Conservation (phyloP, 2,113 vertebrate species). For the Sinocyclocheilus rhinocerous region DNA sequence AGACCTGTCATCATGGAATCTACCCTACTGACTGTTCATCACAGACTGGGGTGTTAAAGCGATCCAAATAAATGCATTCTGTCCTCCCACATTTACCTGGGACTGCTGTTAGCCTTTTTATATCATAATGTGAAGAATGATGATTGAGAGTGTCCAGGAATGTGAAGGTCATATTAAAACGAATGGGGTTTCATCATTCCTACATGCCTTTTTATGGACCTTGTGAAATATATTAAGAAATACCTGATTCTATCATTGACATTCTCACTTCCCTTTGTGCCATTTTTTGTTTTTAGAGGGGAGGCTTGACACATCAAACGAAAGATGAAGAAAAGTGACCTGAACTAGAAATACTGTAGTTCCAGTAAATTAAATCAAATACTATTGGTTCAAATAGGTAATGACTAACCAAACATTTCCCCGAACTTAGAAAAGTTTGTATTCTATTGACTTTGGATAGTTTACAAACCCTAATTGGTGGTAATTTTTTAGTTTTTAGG, state of each 20-base stretch:
- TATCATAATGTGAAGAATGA: neutral
- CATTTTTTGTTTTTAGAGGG: neutral
- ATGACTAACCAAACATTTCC: too few species aligned
- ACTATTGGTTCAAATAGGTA: neutral
- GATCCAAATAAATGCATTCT: neutral
- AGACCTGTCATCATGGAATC: conserved; percentile 16
- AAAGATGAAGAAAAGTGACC: neutral
- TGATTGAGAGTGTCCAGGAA: conserved; percentile 9
- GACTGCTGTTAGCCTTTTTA: neutral
- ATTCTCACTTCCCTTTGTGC: neutral
- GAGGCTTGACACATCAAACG: neutral
- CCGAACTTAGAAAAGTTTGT: neutral
- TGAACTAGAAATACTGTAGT: neutral
- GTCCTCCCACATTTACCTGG: conserved; percentile 30
- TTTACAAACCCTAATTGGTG: too few species aligned
- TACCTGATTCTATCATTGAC: neutral
- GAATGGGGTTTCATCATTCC: neutral
- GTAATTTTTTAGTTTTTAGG: neutral
- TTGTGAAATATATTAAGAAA: conserved; percentile 18
- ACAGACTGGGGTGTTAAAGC: neutral
- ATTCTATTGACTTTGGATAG: neutral
- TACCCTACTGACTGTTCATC: neutral
- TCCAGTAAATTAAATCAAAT: neutral
- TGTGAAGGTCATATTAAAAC: neutral
- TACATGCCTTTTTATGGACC: neutral